Percentiles rank a stretch among this genome's conserved stretches.
phyloP scores from a whole-genome alignment of 2,888 invertebrate genomes.

The Stramonita haemastoma region DNA sequence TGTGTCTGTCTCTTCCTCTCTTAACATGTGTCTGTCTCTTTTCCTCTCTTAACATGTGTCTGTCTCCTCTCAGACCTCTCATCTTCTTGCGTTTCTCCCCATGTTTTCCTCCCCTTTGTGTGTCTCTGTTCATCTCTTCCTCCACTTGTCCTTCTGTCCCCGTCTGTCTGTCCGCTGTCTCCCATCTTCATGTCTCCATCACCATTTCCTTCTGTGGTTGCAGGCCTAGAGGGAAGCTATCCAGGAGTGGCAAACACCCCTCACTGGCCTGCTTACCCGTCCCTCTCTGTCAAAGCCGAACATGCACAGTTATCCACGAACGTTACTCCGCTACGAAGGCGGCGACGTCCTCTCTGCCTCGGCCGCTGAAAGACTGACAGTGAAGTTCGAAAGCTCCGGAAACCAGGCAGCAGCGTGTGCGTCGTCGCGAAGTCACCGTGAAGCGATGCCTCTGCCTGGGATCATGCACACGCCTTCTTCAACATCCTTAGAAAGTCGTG shows the following conservation, averaged over 20 bases:
- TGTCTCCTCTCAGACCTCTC: background rate
- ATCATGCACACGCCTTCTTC: background rate
- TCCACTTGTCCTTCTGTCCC: background rate
- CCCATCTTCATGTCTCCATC: background rate
- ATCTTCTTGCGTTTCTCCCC: too few species aligned
- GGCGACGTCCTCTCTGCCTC: background rate
- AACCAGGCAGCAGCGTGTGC: background rate
- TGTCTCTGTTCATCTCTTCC: background rate
- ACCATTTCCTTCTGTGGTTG: conserved; percentile 5
- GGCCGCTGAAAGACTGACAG: background rate
- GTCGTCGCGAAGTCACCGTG: background rate
- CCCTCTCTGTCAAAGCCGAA: background rate
- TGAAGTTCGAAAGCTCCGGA: background rate
- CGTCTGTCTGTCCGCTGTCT: background rate
- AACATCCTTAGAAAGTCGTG: background rate
- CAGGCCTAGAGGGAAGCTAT: conserved; percentile 24
- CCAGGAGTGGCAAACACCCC: background rate
- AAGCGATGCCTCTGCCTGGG: background rate
- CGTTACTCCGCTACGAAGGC: background rate
- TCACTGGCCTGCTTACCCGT: conserved; percentile 2
- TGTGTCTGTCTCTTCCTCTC: background rate
- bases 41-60: background rate
- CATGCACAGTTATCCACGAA: background rate
- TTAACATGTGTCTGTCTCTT: background rate
- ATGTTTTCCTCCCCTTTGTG: background rate